Conservation (phyloP, 2,113 vertebrate genomes). For the Opisthocomus hoazin region DNA sequence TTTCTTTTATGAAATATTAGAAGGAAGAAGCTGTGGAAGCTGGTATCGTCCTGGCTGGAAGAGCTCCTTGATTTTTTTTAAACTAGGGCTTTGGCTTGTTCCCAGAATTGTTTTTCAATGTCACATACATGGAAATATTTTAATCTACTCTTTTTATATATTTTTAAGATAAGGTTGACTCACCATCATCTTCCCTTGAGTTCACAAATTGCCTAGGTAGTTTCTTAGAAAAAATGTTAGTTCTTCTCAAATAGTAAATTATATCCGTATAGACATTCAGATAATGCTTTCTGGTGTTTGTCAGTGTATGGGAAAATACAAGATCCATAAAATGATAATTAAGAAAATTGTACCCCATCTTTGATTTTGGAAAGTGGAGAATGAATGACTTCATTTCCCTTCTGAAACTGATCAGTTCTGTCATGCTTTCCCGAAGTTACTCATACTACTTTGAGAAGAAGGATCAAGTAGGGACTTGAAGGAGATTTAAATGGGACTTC, state of each 20-base stretch:
- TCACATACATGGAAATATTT: neutral
- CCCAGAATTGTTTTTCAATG: neutral
- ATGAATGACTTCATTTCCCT: neutral
- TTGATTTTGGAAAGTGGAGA: neutral
- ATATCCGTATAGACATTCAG: neutral
- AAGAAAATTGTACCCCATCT: neutral
- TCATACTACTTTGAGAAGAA: neutral
- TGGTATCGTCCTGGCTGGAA: neutral
- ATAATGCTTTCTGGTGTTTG: neutral
- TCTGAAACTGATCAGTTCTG: neutral
- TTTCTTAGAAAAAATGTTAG: neutral
- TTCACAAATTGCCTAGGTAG: neutral
- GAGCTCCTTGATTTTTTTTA: neutral
- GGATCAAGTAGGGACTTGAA: neutral
- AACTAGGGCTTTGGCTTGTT: neutral
- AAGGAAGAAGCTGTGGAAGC: neutral
- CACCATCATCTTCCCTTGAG: accelerated
- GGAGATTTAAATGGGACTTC: neutral
- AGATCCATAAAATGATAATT: neutral
- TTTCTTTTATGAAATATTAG: neutral
- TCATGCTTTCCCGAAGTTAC: neutral
- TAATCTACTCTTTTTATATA: neutral
- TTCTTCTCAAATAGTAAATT: neutral
- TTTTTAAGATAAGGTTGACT: neutral
- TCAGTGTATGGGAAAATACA: neutral